Conservation (phyloP, 2,113 vertebrate genomes). For the Chauna torquata region DNA sequence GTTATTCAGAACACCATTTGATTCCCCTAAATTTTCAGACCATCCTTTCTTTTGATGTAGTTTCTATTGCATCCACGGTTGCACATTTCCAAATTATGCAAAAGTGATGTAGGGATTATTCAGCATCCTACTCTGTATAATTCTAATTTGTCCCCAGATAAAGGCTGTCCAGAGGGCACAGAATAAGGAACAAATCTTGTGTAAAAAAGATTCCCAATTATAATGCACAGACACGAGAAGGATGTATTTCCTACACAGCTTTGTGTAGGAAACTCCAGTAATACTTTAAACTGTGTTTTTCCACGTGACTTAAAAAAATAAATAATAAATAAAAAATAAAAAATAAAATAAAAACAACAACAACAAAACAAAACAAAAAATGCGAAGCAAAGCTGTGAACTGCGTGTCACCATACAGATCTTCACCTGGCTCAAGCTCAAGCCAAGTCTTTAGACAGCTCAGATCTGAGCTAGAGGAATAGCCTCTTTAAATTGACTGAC, state of each 20-base stretch:
- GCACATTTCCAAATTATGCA: not conserved
- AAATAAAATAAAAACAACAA: no score
- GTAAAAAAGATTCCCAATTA: not conserved
- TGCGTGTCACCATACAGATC: rapidly evolving
- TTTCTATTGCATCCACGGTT: not conserved
- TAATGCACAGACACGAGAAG: not conserved
- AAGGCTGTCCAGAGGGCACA: not conserved
- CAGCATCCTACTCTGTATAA: not conserved
- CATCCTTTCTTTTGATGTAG: not conserved
- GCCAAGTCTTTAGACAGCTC: not conserved
- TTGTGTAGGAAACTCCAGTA: not conserved
- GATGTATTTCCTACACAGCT: not conserved
- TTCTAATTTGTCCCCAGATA: not conserved
- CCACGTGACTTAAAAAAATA: not conserved
- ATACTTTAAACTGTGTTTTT: not conserved
- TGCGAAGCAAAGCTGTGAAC: not conserved
- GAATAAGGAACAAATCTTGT: not conserved
- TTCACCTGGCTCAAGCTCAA: not conserved
- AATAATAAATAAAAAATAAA: no score
- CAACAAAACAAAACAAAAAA: not conserved
- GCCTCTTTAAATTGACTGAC: not conserved
- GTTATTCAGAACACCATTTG: not conserved
- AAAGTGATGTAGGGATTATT: not conserved
- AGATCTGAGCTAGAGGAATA: not conserved
- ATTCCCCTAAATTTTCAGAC: not conserved